These are phyloP conservation scores for Coenobita brevimanus DNA, from an alignment of 1,140 invertebrate genomes.

Conservation along the genomic window DNA sequence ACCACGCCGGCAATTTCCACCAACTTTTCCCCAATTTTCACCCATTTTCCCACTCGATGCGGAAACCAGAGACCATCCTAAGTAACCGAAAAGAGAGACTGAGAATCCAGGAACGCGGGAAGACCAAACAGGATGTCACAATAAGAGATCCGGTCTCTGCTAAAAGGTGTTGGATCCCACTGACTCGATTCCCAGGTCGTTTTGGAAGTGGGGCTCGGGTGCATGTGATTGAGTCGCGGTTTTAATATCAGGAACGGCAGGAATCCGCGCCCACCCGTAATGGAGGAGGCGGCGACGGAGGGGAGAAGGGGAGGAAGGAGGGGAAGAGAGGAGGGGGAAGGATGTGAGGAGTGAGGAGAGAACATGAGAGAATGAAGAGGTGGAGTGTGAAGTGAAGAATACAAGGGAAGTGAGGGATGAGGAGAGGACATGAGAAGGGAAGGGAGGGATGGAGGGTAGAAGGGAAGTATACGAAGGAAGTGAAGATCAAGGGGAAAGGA, in stretches of 20 bases:
- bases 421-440: not conserved
- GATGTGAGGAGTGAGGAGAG: not conserved
- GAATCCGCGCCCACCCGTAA: constrained; percentile 58
- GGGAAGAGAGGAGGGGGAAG: too few species aligned
- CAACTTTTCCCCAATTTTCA: not conserved
- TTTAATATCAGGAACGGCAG: constrained; percentile 67
- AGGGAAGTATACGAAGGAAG: not conserved
- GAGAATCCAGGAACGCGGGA: too few species aligned
- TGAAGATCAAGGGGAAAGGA: not conserved
- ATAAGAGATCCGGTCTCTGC: constrained; percentile 11
- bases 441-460: not conserved
- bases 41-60: too few species aligned
- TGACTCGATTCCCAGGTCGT: constrained; percentile 63
- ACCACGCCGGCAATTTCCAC: not conserved
- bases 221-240: constrained; percentile 67
- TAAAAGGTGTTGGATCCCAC: constrained; percentile 66
- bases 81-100: too few species aligned
- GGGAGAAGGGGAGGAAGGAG: too few species aligned
- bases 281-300: constrained; percentile 48
- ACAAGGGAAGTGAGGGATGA: not conserved
- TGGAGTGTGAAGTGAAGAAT: not conserved
- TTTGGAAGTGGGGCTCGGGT: constrained; percentile 61
- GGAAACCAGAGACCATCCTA: too few species aligned
- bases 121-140: not conserved
- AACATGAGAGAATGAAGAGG: not conserved